Base-by-base conservation (phyloP, 2,113 vertebrate genomes). In the Thunnus thynnus region DNA sequence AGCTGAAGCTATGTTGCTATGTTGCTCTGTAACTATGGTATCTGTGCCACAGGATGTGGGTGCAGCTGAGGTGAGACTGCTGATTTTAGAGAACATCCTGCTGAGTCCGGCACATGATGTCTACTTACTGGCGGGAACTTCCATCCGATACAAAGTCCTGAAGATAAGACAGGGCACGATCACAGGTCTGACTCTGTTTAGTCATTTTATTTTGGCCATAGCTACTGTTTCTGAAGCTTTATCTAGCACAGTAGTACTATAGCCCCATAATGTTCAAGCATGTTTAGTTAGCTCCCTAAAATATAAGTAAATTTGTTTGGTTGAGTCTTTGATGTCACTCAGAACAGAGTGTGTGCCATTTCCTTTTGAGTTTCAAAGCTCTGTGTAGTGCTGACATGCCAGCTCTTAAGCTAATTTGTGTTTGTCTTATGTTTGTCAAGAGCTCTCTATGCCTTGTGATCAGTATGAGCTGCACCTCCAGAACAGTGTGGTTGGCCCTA, bases 71-170 rank as follows among this genome's bases (percentile, higher is more conserved):
- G 96, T 99, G 74, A 95, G 95, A 58, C 93, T 99, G 52, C 94
- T 99, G 90, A 98, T 99, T 86, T 93, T 99, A 88, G 98, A 99
- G 94, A 99, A 99, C 90, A 97, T 99, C 79, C 95, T 99, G 82
- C 93, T 99, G 87, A 97, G 95, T 84, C 98, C 98, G 1, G 95
- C 96, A 0, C 95, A 93, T 20, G 97, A 99, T 4, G 84, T 99
- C 71, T 98, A 99, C 93, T 93, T 99, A 68, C 83, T 99, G 83
- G 96, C 95, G 16, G 97, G 98, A 87, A 97, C 98, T 3, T 96
- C 97, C 56, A 91, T 99, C 75, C 92, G 84, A 56, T 99, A 99
- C 92, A 96, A 88, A 92, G 97, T 99, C 78, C 96, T 99, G 94
- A 99, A 99, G 94, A 95, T 98, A 88, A 95, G 96, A 27, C 97